Evolutionary conservation across 2,888 invertebrate species (phyloP).

Genomic region (Cerceris rybyensis): DNA sequence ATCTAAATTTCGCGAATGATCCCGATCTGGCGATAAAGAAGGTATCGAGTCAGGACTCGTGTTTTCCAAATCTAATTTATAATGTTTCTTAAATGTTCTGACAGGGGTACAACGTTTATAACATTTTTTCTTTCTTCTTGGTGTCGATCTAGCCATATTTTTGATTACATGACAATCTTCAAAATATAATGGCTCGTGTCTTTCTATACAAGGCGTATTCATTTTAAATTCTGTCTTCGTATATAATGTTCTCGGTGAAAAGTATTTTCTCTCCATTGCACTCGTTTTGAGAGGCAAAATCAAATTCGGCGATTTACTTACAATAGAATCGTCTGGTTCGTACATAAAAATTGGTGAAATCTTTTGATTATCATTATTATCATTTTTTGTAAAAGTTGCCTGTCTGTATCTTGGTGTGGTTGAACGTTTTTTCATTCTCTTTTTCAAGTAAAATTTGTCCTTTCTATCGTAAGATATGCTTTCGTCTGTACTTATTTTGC

Average conservation of each 20-base stretch:
- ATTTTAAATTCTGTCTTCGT: slow-evolving; percentile 20
- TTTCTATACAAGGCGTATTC: slow-evolving; percentile 32
- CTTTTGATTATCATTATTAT: slow-evolving; percentile 6
- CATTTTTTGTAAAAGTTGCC: slow-evolving; percentile 14
- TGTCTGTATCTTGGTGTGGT: slow-evolving; percentile 34
- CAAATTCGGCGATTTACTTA: slow-evolving; percentile 77
- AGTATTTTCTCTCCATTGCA: slow-evolving; percentile 7
- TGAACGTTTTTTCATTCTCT: slow-evolving; percentile 13
- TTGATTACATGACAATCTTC: slow-evolving; percentile 31
- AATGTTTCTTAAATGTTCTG: slow-evolving; percentile 23
- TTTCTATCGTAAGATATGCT: neutral
- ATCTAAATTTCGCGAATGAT: neutral
- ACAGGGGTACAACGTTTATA: slow-evolving; percentile 1
- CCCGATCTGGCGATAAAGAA: slow-evolving; percentile 38
- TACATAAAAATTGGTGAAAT: slow-evolving; percentile 12
- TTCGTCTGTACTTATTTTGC: slow-evolving; percentile 21
- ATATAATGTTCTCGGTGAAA: slow-evolving; percentile 26
- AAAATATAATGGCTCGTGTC: slow-evolving; percentile 16
- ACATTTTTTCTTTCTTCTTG: slow-evolving; percentile 48
- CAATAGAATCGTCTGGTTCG: slow-evolving; percentile 51
- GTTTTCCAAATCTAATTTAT: slow-evolving; percentile 17
- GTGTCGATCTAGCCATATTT: slow-evolving; percentile 54
- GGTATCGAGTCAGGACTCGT: slow-evolving; percentile 36
- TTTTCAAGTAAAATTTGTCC: slow-evolving; percentile 21
- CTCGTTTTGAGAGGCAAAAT: neutral